Percentiles rank a stretch among this genome's conserved stretches.
These are phyloP conservation scores for Rhagologus leucostigma DNA, from an alignment of 2,113 vertebrate species.

Conservation along the genomic window DNA sequence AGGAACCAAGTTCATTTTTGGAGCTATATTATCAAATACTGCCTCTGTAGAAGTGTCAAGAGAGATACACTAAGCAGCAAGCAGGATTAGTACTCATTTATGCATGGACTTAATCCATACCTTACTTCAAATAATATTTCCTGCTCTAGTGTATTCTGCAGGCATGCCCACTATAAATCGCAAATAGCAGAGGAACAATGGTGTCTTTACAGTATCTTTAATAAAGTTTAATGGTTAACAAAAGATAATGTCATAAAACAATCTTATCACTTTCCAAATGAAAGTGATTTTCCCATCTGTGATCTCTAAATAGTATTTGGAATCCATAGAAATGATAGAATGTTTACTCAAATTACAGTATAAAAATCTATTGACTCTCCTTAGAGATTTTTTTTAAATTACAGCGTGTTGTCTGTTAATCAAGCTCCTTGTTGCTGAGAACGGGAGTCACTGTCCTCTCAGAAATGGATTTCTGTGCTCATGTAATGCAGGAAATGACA, in stretches of 20 bases:
- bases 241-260: slow-evolving; percentile 20
- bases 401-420: neutral
- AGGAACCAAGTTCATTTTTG: neutral
- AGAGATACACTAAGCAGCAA: neutral
- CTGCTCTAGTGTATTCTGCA: neutral
- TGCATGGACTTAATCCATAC: neutral
- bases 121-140: neutral
- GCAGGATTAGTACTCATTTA: neutral
- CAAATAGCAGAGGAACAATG: neutral
- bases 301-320: slow-evolving; percentile 34
- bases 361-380: neutral
- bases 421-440: neutral
- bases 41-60: neutral
- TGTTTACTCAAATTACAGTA: slow-evolving; percentile 23
- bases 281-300: neutral
- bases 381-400: neutral
- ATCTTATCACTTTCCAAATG: neutral
- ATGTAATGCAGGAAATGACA: neutral
- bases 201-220: slow-evolving; percentile 9
- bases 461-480: neutral
- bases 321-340: slow-evolving; percentile 41
- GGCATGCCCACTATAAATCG: neutral
- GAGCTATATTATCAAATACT: neutral
- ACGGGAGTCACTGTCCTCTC: neutral
- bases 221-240: neutral